Conservation (phyloP, 2,113 vertebrate genomes). For the Trichomycterus rosablanca region DNA sequence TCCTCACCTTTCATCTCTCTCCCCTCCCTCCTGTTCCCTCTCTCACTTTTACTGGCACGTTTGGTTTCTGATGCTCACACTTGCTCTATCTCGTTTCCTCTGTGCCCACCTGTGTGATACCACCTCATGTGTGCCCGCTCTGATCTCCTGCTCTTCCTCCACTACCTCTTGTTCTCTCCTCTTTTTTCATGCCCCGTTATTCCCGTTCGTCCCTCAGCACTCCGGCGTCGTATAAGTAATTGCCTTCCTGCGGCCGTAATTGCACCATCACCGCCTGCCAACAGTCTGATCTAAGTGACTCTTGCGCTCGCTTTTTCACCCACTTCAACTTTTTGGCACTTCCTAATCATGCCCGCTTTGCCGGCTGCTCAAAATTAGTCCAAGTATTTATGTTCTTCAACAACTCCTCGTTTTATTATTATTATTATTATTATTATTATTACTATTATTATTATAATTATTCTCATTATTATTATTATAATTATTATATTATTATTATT, state of each 20-base stretch:
- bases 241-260: constrained; percentile 64
- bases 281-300: constrained; percentile 68
- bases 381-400: constrained; percentile 44
- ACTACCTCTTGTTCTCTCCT: constrained; percentile 6
- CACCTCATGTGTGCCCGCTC: too few relatives aligned
- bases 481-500: too few relatives aligned
- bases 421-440: constrained; percentile 44
- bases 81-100: background rate
- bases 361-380: constrained; percentile 31
- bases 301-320: constrained; percentile 57
- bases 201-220: constrained; percentile 44
- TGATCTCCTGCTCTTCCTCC: background rate
- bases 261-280: constrained; percentile 61
- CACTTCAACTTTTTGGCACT: constrained; percentile 47
- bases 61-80: background rate
- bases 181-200: too few relatives aligned
- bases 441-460: too few relatives aligned
- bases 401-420: background rate
- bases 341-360: constrained; percentile 41
- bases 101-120: background rate
- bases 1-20: background rate
- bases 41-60: background rate
- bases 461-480: too few relatives aligned
- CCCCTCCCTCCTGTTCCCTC: background rate
- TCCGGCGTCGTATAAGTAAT: constrained; percentile 64